These are phyloP conservation scores for Lithophane leautieri DNA, from an alignment of 2,888 invertebrate species.

Conservation along the genomic window DNA sequence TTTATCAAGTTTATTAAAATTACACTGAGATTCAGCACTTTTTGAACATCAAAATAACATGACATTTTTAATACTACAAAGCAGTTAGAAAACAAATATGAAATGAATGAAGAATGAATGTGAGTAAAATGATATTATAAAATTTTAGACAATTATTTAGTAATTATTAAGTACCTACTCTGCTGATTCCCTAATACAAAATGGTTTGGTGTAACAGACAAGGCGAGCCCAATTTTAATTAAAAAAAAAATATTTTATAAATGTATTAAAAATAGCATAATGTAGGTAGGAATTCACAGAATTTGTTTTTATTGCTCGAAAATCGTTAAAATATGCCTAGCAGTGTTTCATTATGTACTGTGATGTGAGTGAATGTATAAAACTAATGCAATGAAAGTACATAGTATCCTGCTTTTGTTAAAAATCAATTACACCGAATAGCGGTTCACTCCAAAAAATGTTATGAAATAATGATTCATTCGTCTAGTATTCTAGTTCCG, in stretches of 20 bases:
- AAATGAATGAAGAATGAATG: no score
- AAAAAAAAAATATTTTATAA: no score
- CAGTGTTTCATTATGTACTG: neutral
- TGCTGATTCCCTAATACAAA: neutral
- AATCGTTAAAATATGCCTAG: neutral
- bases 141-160: no score
- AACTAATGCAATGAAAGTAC: slow-evolving; percentile 17
- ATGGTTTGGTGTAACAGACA: neutral
- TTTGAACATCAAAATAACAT: no score
- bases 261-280: neutral
- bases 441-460: slow-evolving; percentile 33
- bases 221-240: no score
- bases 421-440: slow-evolving; percentile 32
- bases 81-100: no score
- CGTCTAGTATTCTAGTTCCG: slow-evolving; percentile 35
- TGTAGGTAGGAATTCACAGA: neutral
- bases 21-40: neutral
- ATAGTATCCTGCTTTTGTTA: slow-evolving; percentile 30
- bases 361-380: neutral
- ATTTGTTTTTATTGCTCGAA: slow-evolving; percentile 45
- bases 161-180: no score
- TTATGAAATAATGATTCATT: slow-evolving; percentile 55
- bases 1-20: no score
- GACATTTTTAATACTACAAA: no score
- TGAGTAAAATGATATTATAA: no score